Conservation (phyloP, 2,888 invertebrate genomes). For the Ophraella communa region DNA sequence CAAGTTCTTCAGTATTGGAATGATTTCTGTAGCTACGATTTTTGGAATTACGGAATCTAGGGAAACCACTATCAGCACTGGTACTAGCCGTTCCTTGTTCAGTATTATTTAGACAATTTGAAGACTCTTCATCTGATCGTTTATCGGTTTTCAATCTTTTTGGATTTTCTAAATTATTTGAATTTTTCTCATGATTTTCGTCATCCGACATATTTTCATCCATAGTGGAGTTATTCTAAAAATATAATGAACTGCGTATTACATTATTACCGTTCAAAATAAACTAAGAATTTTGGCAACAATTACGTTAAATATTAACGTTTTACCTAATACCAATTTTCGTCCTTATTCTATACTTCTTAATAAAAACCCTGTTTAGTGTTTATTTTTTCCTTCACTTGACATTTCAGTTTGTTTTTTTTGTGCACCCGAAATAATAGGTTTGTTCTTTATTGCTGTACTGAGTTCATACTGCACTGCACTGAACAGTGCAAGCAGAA, state of each 20-base stretch:
- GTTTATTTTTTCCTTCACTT: constrained; percentile 19
- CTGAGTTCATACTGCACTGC: too few species aligned
- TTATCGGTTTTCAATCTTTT: constrained; percentile 52
- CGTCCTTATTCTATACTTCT: constrained; percentile 15
- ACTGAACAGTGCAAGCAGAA: too few species aligned
- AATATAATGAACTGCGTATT: constrained; percentile 41
- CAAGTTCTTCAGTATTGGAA: constrained; percentile 28
- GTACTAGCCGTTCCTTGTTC: constrained; percentile 48
- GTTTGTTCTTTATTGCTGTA: too few species aligned
- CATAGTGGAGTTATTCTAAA: constrained; percentile 43
- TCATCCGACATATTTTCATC: constrained; percentile 47
- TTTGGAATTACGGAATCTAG: constrained; percentile 41
- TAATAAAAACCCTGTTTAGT: constrained; percentile 12
- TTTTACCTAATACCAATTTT: not conserved
- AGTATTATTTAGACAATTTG: constrained; percentile 43
- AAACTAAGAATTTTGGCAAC: not conserved
- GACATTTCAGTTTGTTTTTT: constrained; percentile 7
- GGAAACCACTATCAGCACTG: constrained; percentile 49
- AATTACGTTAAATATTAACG: not conserved
- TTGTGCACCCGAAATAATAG: not conserved
- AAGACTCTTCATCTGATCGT: constrained; percentile 39
- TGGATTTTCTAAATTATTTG: constrained; percentile 36
- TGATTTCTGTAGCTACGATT: constrained; percentile 48
- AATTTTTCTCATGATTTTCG: constrained; percentile 33
- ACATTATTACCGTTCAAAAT: constrained; percentile 12